These are phyloP conservation scores for Zingel zingel DNA, from an alignment of 2,113 vertebrate genomes.

Conservation along the genomic window DNA sequence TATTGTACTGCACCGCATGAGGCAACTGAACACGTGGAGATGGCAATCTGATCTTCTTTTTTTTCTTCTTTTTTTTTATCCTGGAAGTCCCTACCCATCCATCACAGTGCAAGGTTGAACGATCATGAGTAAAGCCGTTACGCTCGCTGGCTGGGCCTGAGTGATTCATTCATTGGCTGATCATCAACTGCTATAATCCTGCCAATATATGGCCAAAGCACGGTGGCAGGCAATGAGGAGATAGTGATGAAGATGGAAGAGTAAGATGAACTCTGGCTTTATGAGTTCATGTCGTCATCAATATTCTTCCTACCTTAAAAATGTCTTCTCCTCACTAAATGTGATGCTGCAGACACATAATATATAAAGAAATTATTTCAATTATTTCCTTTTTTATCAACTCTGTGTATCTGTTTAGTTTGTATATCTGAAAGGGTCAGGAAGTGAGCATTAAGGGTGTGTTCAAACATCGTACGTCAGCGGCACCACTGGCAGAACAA, in stretches of 20 bases:
- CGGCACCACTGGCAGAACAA: slow-evolving; percentile 71
- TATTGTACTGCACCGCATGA: slow-evolving; percentile 33
- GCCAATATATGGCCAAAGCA: slow-evolving; percentile 36
- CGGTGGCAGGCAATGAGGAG: slow-evolving; percentile 18
- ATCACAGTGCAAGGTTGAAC: slow-evolving; percentile 40
- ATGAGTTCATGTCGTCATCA: background rate
- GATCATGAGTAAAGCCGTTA: slow-evolving; percentile 37
- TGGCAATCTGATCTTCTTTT: background rate
- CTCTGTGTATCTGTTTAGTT: slow-evolving; percentile 49
- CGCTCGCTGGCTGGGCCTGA: slow-evolving; percentile 28
- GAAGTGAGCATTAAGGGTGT: slow-evolving; percentile 65
- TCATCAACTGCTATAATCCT: slow-evolving; percentile 56
- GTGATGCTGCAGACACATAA: background rate
- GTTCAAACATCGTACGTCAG: slow-evolving; percentile 64
- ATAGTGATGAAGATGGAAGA: slow-evolving; percentile 43
- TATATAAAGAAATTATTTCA: background rate
- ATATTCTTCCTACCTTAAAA: background rate
- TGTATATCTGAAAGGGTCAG: slow-evolving; percentile 56
- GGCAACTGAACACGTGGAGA: slow-evolving; percentile 32
- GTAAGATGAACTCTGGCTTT: slow-evolving; percentile 4
- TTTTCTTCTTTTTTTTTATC: background rate
- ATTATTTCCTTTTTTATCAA: slow-evolving; percentile 42
- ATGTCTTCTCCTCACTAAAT: background rate
- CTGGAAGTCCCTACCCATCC: slow-evolving; percentile 37
- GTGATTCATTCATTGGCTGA: slow-evolving; percentile 57